phyloP scores from a whole-genome alignment of 2,113 vertebrate genomes.

The Lepisosteus oculatus region DNA sequence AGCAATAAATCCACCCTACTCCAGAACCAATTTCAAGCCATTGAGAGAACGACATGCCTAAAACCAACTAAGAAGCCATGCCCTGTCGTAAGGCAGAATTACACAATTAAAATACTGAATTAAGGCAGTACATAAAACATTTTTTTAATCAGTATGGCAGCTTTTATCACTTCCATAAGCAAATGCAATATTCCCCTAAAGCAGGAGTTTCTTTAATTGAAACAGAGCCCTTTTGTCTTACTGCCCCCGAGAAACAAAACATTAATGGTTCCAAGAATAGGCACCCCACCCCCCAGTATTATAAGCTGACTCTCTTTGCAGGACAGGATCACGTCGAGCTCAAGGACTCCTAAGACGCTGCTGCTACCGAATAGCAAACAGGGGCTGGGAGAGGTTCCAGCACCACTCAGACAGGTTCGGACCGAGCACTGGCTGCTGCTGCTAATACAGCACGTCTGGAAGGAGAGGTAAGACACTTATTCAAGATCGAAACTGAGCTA shows the following conservation, averaged over 20 bases:
- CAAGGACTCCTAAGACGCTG: neutral
- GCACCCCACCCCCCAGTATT: neutral
- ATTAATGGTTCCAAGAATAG: neutral
- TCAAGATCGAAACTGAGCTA: neutral
- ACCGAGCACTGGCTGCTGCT: neutral
- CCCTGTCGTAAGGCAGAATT: neutral
- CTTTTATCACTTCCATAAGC: neutral
- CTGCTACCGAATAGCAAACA: neutral
- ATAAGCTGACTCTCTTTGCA: slow-evolving; percentile 1
- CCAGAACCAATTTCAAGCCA: too few relatives aligned
- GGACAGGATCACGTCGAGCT: neutral
- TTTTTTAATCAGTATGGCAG: neutral
- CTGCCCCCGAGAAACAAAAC: neutral
- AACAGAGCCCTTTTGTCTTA: slow-evolving; percentile 5
- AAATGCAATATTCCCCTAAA: neutral
- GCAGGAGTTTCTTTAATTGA: neutral
- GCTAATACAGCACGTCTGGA: neutral
- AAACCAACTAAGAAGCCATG: neutral
- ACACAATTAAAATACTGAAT: neutral
- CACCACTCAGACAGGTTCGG: neutral
- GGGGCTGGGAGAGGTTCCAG: neutral
- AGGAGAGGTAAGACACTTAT: neutral
- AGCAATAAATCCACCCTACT: too few relatives aligned
- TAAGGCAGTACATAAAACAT: neutral
- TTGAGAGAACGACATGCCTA: too few relatives aligned